Conservation (phyloP, 2,113 vertebrate species). For the Sclerurus mexicanus region DNA sequence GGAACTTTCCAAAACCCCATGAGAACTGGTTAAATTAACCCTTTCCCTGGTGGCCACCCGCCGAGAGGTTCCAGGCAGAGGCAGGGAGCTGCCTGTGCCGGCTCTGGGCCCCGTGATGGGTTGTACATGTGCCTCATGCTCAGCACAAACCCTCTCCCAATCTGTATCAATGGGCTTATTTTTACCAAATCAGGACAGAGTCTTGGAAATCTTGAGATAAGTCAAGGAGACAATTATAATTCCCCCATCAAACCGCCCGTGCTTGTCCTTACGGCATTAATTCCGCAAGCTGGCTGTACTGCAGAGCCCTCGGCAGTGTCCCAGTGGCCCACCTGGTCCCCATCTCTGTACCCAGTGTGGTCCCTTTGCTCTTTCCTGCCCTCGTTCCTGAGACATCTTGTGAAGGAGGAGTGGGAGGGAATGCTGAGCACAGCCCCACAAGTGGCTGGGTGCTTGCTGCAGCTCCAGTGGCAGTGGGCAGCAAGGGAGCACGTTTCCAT, state of each 20-base stretch:
- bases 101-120: rapidly evolving
- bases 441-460: rapidly evolving
- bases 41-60: neutral
- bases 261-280: neutral
- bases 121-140: rapidly evolving
- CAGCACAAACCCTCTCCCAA: neutral
- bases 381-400: neutral
- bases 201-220: neutral
- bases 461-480: neutral
- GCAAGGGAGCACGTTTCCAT: neutral
- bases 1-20: slow-evolving; percentile 13
- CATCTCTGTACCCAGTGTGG: rapidly evolving
- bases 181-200: neutral
- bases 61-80: neutral
- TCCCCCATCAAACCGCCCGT: neutral
- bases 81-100: neutral
- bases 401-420: neutral
- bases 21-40: slow-evolving; percentile 39
- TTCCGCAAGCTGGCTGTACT: rapidly evolving
- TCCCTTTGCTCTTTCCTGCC: neutral
- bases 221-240: neutral
- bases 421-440: rapidly evolving
- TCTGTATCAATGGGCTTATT: neutral
- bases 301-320: neutral
- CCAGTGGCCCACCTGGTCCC: rapidly evolving